Base-by-base conservation (phyloP, 2,888 invertebrate genomes). In the Labia minor region DNA sequence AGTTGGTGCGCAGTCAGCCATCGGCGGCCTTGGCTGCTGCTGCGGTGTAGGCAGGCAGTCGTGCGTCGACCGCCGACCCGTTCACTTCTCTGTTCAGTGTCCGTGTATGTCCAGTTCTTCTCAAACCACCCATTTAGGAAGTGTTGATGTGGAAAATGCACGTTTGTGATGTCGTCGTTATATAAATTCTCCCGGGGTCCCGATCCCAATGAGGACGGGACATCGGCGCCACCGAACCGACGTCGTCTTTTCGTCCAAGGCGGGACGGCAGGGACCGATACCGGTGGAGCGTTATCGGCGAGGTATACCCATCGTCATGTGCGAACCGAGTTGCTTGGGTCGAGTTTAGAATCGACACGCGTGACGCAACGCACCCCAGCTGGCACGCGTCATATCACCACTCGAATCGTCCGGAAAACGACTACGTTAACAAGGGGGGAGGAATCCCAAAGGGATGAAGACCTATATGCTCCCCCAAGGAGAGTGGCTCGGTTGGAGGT, bases 361-460 rank as follows among this genome's bases (percentile, higher is more conserved):
- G 87, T 90, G 74, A 89, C 89, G 77, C 86, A 88, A 78, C 85
- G 86, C 76, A 87, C 87, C 68, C 86, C 88, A 71, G 87, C 86
- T 75, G 91, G 92, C 49, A 86, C 88, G 75, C 83, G 90, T 69
- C 85, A 91, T 72, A 90, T 93, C 71, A 93, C 92, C 21, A 90
- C 92, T 62, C 86, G 90, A 75, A 90, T 93, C 70, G 87, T 93
- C 65, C 83, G 91, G 70, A 93, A 92, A 78, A 91, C 94, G 73
- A 94, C 93, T 37, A 93, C 93, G 1, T 77, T 94, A 72, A 90
- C 91, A 70, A 83, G 92, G 16, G 93, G 92, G 61, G 92, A 93
- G 76, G 92, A 93, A 61, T 66, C 21, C 19, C 66, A 4, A 64
- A 61, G 14, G 66, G 66, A 21, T 19, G 66, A 61, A 66, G 61